Evolutionary conservation across 2,888 invertebrate genomes (phyloP).

Genomic region (Drosophila tripunctata): DNA sequence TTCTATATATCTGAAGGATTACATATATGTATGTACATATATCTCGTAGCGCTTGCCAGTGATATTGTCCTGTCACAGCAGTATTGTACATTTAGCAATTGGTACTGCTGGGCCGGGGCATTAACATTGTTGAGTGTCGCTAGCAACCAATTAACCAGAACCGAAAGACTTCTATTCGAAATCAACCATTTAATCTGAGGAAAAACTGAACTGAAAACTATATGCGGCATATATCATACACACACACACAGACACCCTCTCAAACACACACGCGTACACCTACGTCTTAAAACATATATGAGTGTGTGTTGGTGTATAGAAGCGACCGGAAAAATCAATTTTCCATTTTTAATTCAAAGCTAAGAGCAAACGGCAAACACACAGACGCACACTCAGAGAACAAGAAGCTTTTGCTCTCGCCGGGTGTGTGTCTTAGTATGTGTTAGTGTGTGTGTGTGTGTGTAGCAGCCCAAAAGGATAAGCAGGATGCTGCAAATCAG

Average conservation of each 20-base stretch:
- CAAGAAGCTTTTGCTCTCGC: slow-evolving; percentile 9
- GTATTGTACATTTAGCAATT: slow-evolving; percentile 87
- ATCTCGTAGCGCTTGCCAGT: slow-evolving; percentile 86
- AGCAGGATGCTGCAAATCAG: slow-evolving; percentile 75
- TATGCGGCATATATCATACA: slow-evolving; percentile 41
- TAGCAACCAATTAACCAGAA: slow-evolving; percentile 66
- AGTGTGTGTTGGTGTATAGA: slow-evolving; percentile 45
- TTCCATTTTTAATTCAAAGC: slow-evolving; percentile 83
- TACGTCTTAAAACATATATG: slow-evolving; percentile 13
- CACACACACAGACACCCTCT: slow-evolving; percentile 22
- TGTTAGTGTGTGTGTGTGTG: slow-evolving; percentile 26
- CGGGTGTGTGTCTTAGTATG: slow-evolving; percentile 2
- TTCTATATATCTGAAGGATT: no score
- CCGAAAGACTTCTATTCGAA: no score
- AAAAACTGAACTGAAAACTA: slow-evolving; percentile 28
- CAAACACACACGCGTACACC: slow-evolving; percentile 20
- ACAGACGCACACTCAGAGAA: slow-evolving; percentile 20
- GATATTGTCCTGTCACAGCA: slow-evolving; percentile 99
- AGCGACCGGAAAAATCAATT: slow-evolving; percentile 83
- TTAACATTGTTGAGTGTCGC: slow-evolving; percentile 87
- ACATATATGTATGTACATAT: no score
- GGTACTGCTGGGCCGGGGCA: slow-evolving; percentile 98
- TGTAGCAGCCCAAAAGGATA: slow-evolving; percentile 64
- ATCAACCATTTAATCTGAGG: not conserved
- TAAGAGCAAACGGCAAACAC: slow-evolving; percentile 41